phyloP scores from a whole-genome alignment of 37 sponge, comb jelly and placozoan species.

The Crambe crambe region DNA sequence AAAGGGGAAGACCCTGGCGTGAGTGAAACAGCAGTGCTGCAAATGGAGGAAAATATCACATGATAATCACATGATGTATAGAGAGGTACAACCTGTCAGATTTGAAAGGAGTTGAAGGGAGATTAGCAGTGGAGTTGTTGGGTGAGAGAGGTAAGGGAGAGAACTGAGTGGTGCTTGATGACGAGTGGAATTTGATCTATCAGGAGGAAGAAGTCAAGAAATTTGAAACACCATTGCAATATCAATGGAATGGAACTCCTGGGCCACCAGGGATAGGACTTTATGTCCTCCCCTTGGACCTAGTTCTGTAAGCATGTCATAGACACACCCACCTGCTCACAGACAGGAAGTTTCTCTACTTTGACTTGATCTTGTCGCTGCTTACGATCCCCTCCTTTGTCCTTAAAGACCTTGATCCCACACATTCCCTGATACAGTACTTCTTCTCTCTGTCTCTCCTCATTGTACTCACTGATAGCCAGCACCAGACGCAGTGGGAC shows the following conservation, averaged over 20 bases:
- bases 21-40: not conserved
- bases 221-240: too few species aligned
- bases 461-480: constrained; percentile 13
- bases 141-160: not conserved
- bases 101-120: too few species aligned
- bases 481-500: constrained; percentile 57
- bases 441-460: not conserved
- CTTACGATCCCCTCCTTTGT: constrained; percentile 80
- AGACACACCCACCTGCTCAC: constrained; percentile 20
- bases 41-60: too few species aligned
- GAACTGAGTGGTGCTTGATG: not conserved
- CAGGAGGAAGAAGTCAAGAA: not conserved
- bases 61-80: too few species aligned
- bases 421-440: constrained; percentile 5
- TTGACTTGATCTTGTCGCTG: constrained; percentile 65
- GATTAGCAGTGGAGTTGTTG: constrained; percentile 1
- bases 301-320: too few species aligned
- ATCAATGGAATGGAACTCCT: too few species aligned
- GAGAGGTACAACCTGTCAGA: too few species aligned
- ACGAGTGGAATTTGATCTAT: not conserved
- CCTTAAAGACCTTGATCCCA: constrained; percentile 52
- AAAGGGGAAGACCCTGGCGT: constrained; percentile 9
- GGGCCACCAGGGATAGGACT: too few species aligned
- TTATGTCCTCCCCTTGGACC: too few species aligned
- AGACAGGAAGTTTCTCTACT: constrained; percentile 51